These are phyloP conservation scores for Nineta flava DNA, from an alignment of 2,888 invertebrate genomes.

Conservation along the genomic window DNA sequence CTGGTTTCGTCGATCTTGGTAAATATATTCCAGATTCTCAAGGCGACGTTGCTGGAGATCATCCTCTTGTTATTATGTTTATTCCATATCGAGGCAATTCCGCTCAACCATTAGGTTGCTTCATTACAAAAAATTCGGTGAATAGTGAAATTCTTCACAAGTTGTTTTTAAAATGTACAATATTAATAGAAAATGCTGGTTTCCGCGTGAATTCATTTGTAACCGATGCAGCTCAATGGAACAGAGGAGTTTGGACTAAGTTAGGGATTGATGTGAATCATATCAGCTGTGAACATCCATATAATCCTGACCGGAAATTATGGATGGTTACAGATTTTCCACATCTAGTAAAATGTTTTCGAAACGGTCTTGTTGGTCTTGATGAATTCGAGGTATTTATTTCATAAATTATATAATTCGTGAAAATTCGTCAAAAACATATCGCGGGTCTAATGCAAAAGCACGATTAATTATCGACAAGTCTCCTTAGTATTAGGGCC, in stretches of 20 bases:
- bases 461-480: too few relatives aligned
- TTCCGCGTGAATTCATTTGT: conserved; percentile 14
- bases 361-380: conserved; percentile 5
- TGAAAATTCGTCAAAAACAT: too few relatives aligned
- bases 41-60: conserved; percentile 13
- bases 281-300: conserved; percentile 14
- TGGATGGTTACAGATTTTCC: conserved; percentile 17
- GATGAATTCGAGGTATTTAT: background rate
- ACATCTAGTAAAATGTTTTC: conserved; percentile 14
- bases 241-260: conserved; percentile 15
- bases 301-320: conserved; percentile 9
- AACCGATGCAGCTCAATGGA: conserved; percentile 16
- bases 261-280: conserved; percentile 11
- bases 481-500: too few relatives aligned
- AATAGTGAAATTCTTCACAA: conserved; percentile 12
- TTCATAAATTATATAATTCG: background rate
- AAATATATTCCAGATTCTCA: too few relatives aligned
- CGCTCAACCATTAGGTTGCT: conserved; percentile 16
- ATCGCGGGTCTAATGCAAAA: too few relatives aligned
- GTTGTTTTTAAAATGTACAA: conserved; percentile 14
- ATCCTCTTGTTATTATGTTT: conserved; percentile 17
- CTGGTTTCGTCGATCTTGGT: conserved; percentile 15
- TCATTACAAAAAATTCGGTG: conserved; percentile 14
- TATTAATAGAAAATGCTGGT: conserved; percentile 12
- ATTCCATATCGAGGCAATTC: conserved; percentile 13